Evolutionary conservation across 2,888 invertebrate genomes (phyloP).

Genomic region (Mesorhabditis spiculigera): DNA sequence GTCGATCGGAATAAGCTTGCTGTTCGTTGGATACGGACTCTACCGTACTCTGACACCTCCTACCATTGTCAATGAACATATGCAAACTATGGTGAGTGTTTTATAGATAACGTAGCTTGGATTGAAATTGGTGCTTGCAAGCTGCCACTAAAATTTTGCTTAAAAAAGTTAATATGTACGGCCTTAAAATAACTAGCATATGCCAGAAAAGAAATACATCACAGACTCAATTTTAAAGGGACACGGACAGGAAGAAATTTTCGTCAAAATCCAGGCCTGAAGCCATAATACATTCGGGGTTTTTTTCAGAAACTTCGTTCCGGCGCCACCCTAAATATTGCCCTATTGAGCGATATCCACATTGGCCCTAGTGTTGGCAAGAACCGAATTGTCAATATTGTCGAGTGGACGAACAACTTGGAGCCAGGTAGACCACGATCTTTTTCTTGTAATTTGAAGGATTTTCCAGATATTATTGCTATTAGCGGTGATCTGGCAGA

Average conservation of each 20-base stretch:
- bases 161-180: no score
- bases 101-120: no score
- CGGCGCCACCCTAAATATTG: constrained; percentile 39
- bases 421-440: constrained; percentile 57
- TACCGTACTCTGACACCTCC: not conserved
- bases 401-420: constrained; percentile 56
- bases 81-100: not conserved
- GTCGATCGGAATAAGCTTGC: not conserved
- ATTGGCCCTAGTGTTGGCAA: constrained; percentile 61
- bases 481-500: constrained; percentile 62
- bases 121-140: no score
- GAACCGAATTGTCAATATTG: constrained; percentile 51
- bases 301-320: not conserved
- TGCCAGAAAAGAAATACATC: no score
- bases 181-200: no score
- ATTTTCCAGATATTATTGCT: constrained; percentile 60
- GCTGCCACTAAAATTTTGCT: no score
- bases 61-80: not conserved
- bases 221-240: no score
- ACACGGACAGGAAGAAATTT: no score
- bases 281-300: no score
- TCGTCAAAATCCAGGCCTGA: no score
- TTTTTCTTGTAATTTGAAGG: no score
- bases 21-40: not conserved
- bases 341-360: constrained; percentile 60